Percentiles rank a stretch among this genome's conserved stretches.
phyloP scores from a whole-genome alignment of 1,140 invertebrate species.

The Drosophila arawakana region DNA sequence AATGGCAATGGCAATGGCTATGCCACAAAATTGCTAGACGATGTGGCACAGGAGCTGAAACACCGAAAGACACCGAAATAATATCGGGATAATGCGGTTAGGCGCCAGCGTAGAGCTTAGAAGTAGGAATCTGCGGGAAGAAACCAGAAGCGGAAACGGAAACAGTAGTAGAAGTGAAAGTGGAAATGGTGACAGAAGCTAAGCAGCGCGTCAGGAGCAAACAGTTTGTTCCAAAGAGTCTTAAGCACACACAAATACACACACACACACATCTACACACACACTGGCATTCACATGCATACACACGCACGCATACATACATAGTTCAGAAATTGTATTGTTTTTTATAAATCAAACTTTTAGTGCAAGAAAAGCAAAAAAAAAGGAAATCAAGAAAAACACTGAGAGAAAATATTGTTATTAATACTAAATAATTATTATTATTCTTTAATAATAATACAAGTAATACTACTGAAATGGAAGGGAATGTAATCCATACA shows the following conservation, averaged over 20 bases:
- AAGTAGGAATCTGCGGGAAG: background rate
- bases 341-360: slow-evolving; percentile 25
- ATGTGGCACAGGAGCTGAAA: slow-evolving; percentile 72
- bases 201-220: slow-evolving; percentile 46
- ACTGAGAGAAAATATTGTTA: slow-evolving; percentile 44
- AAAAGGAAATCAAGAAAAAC: background rate
- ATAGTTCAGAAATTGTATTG: slow-evolving; percentile 31
- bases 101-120: slow-evolving; percentile 72
- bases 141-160: slow-evolving; percentile 6
- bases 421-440: slow-evolving; percentile 46
- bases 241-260: slow-evolving; percentile 49
- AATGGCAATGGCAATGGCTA: slow-evolving; percentile 54
- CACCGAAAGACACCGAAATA: slow-evolving; percentile 81
- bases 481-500: slow-evolving; percentile 7
- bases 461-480: slow-evolving; percentile 1
- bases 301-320: slow-evolving; percentile 14
- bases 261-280: slow-evolving; percentile 17
- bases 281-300: slow-evolving; percentile 38
- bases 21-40: slow-evolving; percentile 65
- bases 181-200: slow-evolving; percentile 17
- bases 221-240: slow-evolving; percentile 59
- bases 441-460: slow-evolving; percentile 16
- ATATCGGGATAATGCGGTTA: slow-evolving; percentile 70
- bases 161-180: background rate
- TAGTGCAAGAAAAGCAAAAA: slow-evolving; percentile 9